Conservation (phyloP, 2,113 vertebrate genomes). For the Engystomops pustulosus region DNA sequence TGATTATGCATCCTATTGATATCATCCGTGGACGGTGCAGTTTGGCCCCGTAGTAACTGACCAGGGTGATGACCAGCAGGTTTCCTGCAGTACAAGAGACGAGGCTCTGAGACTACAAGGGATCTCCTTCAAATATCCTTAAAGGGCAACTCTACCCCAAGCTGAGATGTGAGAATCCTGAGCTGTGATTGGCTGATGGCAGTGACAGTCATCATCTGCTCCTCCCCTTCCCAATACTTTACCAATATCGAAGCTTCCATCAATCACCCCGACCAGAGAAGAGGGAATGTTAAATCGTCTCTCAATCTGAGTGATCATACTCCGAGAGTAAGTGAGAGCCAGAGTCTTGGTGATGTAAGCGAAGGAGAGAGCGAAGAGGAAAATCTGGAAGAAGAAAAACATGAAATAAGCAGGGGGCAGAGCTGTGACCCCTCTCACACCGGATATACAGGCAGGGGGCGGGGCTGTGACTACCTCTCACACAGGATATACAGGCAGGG, state of each 20-base stretch:
- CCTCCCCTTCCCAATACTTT: background rate
- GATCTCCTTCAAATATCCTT: too few relatives aligned
- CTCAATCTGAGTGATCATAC: conserved; percentile 82
- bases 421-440: too few relatives aligned
- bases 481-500: too few relatives aligned
- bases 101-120: too few relatives aligned
- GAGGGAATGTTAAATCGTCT: conserved; percentile 79
- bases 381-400: conserved; percentile 69
- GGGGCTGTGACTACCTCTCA: too few relatives aligned
- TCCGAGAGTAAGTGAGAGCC: conserved; percentile 78
- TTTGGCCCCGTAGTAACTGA: conserved; percentile 93
- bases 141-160: too few relatives aligned
- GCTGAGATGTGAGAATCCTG: too few relatives aligned
- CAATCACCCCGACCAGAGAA: conserved; percentile 78
- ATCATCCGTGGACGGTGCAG: conserved; percentile 90
- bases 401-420: too few relatives aligned
- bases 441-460: too few relatives aligned
- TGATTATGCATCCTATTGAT: conserved; percentile 81
- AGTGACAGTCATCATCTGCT: background rate
- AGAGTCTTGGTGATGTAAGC: conserved; percentile 76
- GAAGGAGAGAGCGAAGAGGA: conserved; percentile 75
- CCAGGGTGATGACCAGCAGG: conserved; percentile 86
- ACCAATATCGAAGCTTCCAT: conserved; percentile 84
- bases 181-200: too few relatives aligned
- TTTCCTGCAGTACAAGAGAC: conserved; percentile 76